phyloP scores from a whole-genome alignment of 1,140 invertebrate genomes.

The Octopus sinensis region DNA sequence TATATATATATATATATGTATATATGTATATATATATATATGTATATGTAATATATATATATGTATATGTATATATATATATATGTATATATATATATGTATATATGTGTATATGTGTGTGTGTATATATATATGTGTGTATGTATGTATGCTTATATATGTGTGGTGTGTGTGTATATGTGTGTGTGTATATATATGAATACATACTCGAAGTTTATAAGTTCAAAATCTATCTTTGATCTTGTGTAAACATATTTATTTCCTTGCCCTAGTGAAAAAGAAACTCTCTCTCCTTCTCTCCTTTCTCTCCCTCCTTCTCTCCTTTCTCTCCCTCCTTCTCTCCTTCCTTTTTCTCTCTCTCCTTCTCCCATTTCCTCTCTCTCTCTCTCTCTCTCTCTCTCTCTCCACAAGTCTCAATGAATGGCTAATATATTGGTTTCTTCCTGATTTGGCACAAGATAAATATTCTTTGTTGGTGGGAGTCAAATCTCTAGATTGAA shows the following conservation, averaged over 20 bases:
- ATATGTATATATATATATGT: too few relatives aligned
- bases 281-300: not conserved
- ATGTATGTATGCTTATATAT: too few relatives aligned
- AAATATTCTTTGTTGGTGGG: too few relatives aligned
- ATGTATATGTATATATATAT: not conserved
- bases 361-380: not conserved
- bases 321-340: not conserved
- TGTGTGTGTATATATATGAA: too few relatives aligned
- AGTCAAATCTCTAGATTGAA: too few relatives aligned
- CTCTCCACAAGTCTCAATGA: not conserved
- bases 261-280: not conserved
- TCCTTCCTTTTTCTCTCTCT: not conserved
- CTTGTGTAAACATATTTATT: not conserved
- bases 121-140: too few relatives aligned
- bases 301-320: not conserved
- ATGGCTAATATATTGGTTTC: too few relatives aligned
- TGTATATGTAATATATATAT: not conserved
- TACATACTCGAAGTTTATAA: too few relatives aligned
- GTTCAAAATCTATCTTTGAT: too few relatives aligned
- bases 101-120: too few relatives aligned
- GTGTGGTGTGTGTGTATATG: too few relatives aligned
- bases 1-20: not conserved
- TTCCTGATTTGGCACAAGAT: too few relatives aligned
- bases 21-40: not conserved
- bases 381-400: not conserved